Evolutionary conservation across 1,140 invertebrate genomes (phyloP).

Genomic region (Magallana gigas): DNA sequence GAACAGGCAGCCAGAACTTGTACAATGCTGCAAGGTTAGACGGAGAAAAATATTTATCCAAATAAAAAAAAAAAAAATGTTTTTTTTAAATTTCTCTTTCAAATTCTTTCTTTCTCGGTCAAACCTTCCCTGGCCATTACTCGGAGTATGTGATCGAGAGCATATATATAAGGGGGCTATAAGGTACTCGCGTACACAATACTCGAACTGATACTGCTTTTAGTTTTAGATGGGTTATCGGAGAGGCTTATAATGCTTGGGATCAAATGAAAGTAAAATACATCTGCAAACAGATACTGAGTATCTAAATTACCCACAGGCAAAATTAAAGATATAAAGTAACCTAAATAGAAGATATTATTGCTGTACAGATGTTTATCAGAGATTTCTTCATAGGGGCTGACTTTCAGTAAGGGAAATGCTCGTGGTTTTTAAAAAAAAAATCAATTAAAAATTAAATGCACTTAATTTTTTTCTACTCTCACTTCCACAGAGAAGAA

Average conservation of each 20-base stretch:
- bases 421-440: neutral
- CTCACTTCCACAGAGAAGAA: neutral
- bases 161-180: no score
- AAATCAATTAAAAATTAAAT: neutral
- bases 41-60: no score
- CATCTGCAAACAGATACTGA: conserved; percentile 27
- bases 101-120: no score
- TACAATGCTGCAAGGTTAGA: neutral
- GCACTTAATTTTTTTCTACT: neutral
- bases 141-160: no score
- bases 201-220: conserved; percentile 12
- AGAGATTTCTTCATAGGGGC: neutral
- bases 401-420: neutral
- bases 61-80: no score
- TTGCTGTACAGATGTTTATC: conserved; percentile 29
- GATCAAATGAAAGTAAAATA: conserved; percentile 38
- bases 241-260: neutral
- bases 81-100: no score
- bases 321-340: conserved; percentile 27
- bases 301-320: conserved; percentile 34
- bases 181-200: neutral
- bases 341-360: conserved; percentile 9
- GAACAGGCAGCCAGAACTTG: neutral
- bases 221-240: neutral
- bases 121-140: no score